Conservation (phyloP, 2,888 invertebrate species). For the Listrodromus nycthemerus region DNA sequence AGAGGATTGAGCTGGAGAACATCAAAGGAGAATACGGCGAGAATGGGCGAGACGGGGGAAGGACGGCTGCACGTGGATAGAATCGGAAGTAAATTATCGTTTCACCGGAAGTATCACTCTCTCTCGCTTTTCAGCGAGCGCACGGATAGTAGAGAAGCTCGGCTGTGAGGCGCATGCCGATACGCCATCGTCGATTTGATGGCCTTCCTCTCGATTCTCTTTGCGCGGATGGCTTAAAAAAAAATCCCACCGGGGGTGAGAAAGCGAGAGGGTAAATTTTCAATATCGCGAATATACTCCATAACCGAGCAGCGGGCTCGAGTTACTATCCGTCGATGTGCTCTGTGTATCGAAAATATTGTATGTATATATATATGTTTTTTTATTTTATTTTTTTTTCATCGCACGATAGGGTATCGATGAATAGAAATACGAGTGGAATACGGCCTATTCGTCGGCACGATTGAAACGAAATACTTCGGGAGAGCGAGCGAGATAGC, state of each 20-base stretch:
- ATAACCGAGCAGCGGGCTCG: not conserved
- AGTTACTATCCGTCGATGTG: not conserved
- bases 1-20: conserved; percentile 53
- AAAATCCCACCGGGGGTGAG: not conserved
- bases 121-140: conserved; percentile 2
- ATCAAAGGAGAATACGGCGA: conserved; percentile 55
- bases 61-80: conserved; percentile 63
- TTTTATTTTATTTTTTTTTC: conserved; percentile 19
- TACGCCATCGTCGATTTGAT: conserved; percentile 5
- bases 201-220: not conserved
- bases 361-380: not conserved
- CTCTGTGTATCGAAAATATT: not conserved
- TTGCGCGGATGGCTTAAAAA: not conserved
- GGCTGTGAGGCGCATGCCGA: conserved; percentile 57
- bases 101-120: conserved; percentile 64
- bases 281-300: conserved; percentile 12
- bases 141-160: conserved; percentile 33
- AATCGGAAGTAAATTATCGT: conserved; percentile 71
- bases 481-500: not conserved
- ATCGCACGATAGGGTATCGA: conserved; percentile 32
- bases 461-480: conserved; percentile 37
- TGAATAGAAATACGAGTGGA: conserved; percentile 32
- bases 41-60: conserved; percentile 21
- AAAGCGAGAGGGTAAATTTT: conserved; percentile 11
- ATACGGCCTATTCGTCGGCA: not conserved